These are phyloP conservation scores for Drosophila tristis DNA, from an alignment of 1,140 invertebrate genomes.

Conservation along the genomic window DNA sequence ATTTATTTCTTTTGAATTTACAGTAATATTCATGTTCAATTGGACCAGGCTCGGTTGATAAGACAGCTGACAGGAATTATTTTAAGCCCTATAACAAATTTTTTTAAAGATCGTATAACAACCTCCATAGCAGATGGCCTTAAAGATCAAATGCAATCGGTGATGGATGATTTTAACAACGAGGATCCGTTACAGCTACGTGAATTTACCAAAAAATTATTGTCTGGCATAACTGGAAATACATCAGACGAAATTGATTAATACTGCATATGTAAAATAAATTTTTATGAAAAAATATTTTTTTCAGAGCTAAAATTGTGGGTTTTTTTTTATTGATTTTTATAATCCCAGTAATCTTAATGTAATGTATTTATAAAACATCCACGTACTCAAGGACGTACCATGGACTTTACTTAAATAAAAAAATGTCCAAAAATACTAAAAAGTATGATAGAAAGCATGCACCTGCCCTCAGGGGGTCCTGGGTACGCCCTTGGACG, in stretches of 20 bases:
- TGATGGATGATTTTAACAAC: conserved; percentile 76
- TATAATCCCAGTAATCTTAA: too few relatives aligned
- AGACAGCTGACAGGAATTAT: conserved; percentile 69
- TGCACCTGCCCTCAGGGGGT: too few relatives aligned
- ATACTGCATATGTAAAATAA: background rate
- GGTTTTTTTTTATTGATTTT: too few relatives aligned
- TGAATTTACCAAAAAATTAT: conserved; percentile 65
- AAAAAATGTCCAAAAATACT: too few relatives aligned
- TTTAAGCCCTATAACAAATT: conserved; percentile 75
- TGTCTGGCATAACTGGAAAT: conserved; percentile 61
- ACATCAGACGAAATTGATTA: background rate
- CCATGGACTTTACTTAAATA: too few relatives aligned
- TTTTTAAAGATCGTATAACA: conserved; percentile 76
- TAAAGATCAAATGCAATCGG: conserved; percentile 73
- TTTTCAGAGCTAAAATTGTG: too few relatives aligned
- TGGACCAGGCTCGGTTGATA: conserved; percentile 69
- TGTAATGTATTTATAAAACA: too few relatives aligned
- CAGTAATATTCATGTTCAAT: conserved; percentile 74
- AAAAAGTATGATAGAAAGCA: too few relatives aligned
- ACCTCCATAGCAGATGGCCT: conserved; percentile 77
- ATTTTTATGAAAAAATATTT: too few relatives aligned
- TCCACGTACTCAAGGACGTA: too few relatives aligned
- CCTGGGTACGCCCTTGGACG: too few relatives aligned
- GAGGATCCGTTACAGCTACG: conserved; percentile 71
- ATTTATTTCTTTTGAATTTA: conserved; percentile 8